Percentiles rank a stretch among this genome's conserved stretches.
phyloP scores from a whole-genome alignment of 2,888 invertebrate species.

The Galerucella pusilla region DNA sequence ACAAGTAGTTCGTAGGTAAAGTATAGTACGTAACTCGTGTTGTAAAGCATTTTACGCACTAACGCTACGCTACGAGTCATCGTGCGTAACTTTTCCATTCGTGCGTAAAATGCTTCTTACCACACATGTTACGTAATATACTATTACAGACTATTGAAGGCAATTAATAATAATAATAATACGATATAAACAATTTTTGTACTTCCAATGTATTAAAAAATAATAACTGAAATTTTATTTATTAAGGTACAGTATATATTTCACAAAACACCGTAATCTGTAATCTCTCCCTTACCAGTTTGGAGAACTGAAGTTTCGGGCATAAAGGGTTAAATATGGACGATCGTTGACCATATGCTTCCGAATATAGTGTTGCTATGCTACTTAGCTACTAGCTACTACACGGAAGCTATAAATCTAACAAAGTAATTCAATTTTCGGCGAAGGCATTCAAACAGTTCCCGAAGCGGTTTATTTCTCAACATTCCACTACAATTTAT shows the following conservation, averaged over 20 bases:
- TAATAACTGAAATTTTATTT: not conserved
- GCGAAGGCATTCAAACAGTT: slow-evolving; percentile 44
- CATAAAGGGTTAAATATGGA: slow-evolving; percentile 10
- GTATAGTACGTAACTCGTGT: too few relatives aligned
- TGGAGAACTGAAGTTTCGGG: not conserved
- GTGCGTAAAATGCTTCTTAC: too few relatives aligned
- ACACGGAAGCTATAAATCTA: slow-evolving; percentile 44
- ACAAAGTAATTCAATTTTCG: slow-evolving; percentile 50
- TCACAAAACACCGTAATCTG: not conserved
- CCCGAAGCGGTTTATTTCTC: slow-evolving; percentile 48
- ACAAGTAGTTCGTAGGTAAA: too few relatives aligned
- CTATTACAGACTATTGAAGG: too few relatives aligned
- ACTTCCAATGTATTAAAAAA: too few relatives aligned
- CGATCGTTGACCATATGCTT: slow-evolving; percentile 6
- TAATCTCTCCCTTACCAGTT: not conserved
- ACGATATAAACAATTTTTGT: too few relatives aligned
- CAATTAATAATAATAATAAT: too few relatives aligned
- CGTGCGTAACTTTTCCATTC: too few relatives aligned
- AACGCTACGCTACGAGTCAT: too few relatives aligned
- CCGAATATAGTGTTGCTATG: not conserved
- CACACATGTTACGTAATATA: too few relatives aligned
- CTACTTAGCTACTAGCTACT: slow-evolving; percentile 18
- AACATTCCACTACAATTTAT: slow-evolving; percentile 44
- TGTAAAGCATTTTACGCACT: too few relatives aligned
- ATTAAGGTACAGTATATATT: not conserved